A percentile compares a stretch with the other conserved stretches of the same genome.
phyloP scores from a whole-genome alignment of 2,113 vertebrate genomes.

The Alethe castanea region DNA sequence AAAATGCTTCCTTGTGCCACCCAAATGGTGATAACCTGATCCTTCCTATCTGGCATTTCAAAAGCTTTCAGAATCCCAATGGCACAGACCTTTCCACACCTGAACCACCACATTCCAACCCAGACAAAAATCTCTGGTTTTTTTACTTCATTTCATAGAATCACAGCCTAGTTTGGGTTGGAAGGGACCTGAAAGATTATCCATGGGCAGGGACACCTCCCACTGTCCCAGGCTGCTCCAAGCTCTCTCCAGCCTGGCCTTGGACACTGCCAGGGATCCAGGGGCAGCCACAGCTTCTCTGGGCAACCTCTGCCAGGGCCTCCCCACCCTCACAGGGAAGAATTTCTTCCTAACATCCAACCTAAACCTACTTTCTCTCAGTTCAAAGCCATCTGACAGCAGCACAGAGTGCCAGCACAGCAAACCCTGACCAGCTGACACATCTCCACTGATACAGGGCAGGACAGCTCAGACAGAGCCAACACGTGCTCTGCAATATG shows the following conservation, averaged over 20 bases:
- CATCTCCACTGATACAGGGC: not conserved
- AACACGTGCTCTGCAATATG: conserved; percentile 40
- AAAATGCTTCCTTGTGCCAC: not conserved
- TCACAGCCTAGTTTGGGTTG: not conserved
- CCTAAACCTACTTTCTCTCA: not conserved
- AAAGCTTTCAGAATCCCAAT: not conserved
- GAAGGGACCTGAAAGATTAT: not conserved
- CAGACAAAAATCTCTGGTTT: not conserved
- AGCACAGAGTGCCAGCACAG: not conserved
- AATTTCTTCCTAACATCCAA: not conserved
- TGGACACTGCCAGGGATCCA: not conserved
- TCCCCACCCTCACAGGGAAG: not conserved
- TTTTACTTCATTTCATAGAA: not conserved
- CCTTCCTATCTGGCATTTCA: not conserved
- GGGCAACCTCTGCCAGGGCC: not conserved
- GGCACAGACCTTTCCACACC: not conserved
- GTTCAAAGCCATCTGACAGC: not conserved
- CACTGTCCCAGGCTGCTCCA: not conserved
- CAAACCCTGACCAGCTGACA: conserved; percentile 44
- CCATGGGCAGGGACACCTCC: not conserved
- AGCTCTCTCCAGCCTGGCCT: not conserved
- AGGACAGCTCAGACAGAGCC: conserved; percentile 40
- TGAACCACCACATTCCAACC: not conserved
- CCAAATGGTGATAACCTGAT: not conserved
- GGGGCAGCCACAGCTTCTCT: not conserved